phyloP scores from a whole-genome alignment of 2,797 vertebrate genomes.

The Oreochromis grahami region DNA sequence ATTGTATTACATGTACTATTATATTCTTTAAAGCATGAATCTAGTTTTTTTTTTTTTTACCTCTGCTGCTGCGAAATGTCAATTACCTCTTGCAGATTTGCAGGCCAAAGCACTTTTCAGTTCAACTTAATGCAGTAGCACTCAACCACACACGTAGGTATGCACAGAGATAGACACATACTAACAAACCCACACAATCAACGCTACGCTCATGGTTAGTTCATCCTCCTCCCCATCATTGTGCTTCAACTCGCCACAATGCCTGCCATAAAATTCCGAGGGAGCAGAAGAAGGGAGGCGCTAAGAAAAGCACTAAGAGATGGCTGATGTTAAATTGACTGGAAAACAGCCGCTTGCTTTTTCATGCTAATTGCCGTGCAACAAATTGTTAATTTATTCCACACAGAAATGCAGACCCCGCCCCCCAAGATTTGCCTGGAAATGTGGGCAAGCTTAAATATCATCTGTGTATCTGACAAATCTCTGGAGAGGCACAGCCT shows the following conservation, averaged over 20 bases:
- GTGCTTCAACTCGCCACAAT: constrained; percentile 62
- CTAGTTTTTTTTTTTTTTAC: not conserved
- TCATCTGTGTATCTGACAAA: not conserved
- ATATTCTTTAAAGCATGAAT: not conserved
- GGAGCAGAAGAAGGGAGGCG: constrained; percentile 29
- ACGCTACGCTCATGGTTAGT: constrained; percentile 46
- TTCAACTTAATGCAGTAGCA: not conserved
- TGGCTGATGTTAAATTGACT: constrained; percentile 75
- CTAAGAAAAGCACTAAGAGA: constrained; percentile 52
- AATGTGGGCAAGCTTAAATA: not conserved
- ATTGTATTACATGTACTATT: not conserved
- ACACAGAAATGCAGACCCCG: constrained; percentile 35
- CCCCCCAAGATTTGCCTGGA: constrained; percentile 3
- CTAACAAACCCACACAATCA: constrained; percentile 27
- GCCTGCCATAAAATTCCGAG: constrained; percentile 51
- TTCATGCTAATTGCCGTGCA: constrained; percentile 74
- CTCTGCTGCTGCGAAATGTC: not conserved
- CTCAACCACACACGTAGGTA: not conserved
- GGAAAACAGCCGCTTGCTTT: constrained; percentile 72
- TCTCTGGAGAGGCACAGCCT: not conserved
- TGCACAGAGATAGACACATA: not conserved
- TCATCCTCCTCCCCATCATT: constrained; percentile 55
- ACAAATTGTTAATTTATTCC: constrained; percentile 80
- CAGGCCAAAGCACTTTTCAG: constrained; percentile 2
- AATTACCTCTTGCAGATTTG: not conserved